These are phyloP conservation scores for Sebastes steindachneri DNA, from an alignment of 2,797 vertebrate species.

Conservation along the genomic window DNA sequence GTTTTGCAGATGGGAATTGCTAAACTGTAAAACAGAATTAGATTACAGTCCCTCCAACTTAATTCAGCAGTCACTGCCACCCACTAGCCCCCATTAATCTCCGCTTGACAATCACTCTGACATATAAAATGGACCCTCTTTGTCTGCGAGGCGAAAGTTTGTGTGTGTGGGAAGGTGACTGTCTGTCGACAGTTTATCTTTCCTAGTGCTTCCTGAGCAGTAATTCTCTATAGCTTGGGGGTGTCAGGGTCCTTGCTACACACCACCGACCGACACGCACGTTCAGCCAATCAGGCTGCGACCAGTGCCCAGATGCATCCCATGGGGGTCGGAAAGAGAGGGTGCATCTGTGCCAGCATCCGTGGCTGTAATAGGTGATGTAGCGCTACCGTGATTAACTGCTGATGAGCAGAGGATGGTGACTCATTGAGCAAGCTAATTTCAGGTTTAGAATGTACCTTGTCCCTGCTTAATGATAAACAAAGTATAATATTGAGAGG, in stretches of 20 bases:
- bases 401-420: constrained; percentile 52
- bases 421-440: constrained; percentile 70
- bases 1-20: not conserved
- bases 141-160: constrained; percentile 59
- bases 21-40: constrained; percentile 30
- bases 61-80: constrained; percentile 43
- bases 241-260: constrained; percentile 37
- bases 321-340: not conserved
- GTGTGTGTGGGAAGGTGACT: constrained; percentile 65
- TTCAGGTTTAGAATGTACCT: constrained; percentile 39
- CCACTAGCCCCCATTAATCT: constrained; percentile 60
- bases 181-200: constrained; percentile 64
- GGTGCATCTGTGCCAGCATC: constrained; percentile 58
- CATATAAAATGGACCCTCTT: constrained; percentile 67
- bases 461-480: constrained; percentile 26
- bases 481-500: not conserved
- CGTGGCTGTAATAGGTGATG: constrained; percentile 67
- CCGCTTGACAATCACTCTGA: constrained; percentile 63
- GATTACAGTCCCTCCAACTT: constrained; percentile 34
- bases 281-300: constrained; percentile 26
- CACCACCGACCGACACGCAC: constrained; percentile 11
- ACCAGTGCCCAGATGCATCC: constrained; percentile 5
- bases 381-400: constrained; percentile 58
- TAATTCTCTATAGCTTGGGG: constrained; percentile 63
- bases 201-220: constrained; percentile 50